Percentiles rank a stretch among this genome's conserved stretches.
These are phyloP conservation scores for Bungarus multicinctus DNA, from an alignment of 2,113 vertebrate species.

Conservation along the genomic window DNA sequence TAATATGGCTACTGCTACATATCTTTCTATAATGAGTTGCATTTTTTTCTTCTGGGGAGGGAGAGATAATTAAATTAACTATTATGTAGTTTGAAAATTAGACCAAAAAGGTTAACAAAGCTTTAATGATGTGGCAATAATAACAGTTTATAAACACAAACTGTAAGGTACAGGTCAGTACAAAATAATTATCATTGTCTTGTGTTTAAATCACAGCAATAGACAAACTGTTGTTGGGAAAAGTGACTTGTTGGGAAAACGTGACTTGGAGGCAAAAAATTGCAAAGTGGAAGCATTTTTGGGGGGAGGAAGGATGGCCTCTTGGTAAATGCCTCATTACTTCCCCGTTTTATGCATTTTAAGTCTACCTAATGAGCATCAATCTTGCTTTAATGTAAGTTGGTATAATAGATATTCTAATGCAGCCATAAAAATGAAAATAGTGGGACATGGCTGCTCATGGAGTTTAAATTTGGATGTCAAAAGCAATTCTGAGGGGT, in stretches of 20 bases:
- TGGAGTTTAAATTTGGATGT: constrained; percentile 26
- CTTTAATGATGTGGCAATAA: constrained; percentile 58
- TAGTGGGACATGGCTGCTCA: background rate
- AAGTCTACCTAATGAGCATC: constrained; percentile 60
- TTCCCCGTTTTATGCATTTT: constrained; percentile 52
- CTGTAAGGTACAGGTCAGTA: constrained; percentile 38
- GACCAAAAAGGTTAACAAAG: constrained; percentile 61
- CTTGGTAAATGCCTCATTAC: constrained; percentile 57
- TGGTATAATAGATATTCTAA: constrained; percentile 55
- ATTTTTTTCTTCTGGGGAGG: constrained; percentile 44
- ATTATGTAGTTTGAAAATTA: constrained; percentile 60
- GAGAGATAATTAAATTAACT: constrained; percentile 61
- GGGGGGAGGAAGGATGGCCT: constrained; percentile 10
- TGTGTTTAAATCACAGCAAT: constrained; percentile 25
- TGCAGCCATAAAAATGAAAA: constrained; percentile 32
- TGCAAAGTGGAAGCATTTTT: constrained; percentile 33
- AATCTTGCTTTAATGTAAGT: constrained; percentile 41
- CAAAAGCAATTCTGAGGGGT: background rate
- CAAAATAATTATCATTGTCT: constrained; percentile 38
- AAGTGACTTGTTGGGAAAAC: constrained; percentile 23
- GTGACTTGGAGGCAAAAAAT: constrained; percentile 27
- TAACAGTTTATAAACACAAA: constrained; percentile 60
- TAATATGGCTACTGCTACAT: constrained; percentile 59
- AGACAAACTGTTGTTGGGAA: background rate
- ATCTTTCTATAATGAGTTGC: constrained; percentile 56